Base-by-base conservation (phyloP, 2,113 vertebrate genomes). In the Ariopsis seemanni region DNA sequence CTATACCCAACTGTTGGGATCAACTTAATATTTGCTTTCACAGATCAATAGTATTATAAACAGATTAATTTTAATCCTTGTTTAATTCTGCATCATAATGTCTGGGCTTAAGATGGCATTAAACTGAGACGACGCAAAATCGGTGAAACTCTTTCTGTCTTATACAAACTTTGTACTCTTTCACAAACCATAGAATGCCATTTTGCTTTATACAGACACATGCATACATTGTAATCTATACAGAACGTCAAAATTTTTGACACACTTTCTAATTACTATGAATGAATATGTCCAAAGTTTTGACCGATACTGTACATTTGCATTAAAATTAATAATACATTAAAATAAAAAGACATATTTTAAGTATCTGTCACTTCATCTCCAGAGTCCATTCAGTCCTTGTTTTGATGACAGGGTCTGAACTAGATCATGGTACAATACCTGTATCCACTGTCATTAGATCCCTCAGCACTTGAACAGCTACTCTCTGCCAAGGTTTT, bases 51-150 rank as follows among this genome's bases (percentile, higher is more conserved):
- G 15, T 52, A 55, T 55, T 77, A 14, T 53, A 52, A 79, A 79
- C 25, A 53, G 27, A 27, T 55, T 12, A 57, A 27, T 57, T 79
- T n/a, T 80, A 80, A 79, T 55, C 75, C 75, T 30, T 79, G 25
- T 53, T 77, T 79, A 57, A 79, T 79, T 79, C 77, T 79, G 77
- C 25, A 55, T 27, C 27, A 17, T 79, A 27, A 79, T 79, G 77
- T 1, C n/a, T 34, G 14, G 52, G 52, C 5, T 78, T 53, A 52
- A 75, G 8, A 3, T 8, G 48, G 18, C 34, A 48, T 74, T 42
- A 48, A 48, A 48, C 34, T 48, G 17, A 42, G 34, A 74, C 8
- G 7, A 74, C 12, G 42, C 18, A 75, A 75, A 75, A 25, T 53
- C 25, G 8, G 7, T 78, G 50, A 52, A 53, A 5, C 22, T 20